These are phyloP conservation scores for Ageneiosus marmoratus DNA, from an alignment of 2,113 vertebrate species.

Conservation along the genomic window DNA sequence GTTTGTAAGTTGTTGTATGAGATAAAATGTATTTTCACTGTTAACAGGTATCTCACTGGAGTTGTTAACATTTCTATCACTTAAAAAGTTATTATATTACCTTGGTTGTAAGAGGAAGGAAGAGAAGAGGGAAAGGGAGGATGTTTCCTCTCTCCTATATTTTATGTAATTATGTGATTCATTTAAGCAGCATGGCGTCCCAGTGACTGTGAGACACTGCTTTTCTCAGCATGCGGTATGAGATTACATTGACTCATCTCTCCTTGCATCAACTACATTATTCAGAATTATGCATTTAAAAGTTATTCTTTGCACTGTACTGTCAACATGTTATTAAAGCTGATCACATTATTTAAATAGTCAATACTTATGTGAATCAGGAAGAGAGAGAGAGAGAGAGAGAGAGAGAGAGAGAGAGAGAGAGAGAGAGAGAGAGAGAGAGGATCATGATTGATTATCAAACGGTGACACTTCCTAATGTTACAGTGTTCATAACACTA, in stretches of 20 bases:
- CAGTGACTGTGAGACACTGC: slow-evolving; percentile 34
- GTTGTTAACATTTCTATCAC: slow-evolving; percentile 16
- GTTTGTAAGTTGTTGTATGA: neutral
- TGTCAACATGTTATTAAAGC: slow-evolving; percentile 15
- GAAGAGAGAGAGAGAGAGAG: slow-evolving; percentile 17
- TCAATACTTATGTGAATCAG: neutral
- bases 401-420: slow-evolving; percentile 26
- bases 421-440: neutral
- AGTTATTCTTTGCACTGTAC: slow-evolving; percentile 4
- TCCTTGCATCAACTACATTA: slow-evolving; percentile 27
- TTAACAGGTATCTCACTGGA: slow-evolving; percentile 26
- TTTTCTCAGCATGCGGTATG: slow-evolving; percentile 30
- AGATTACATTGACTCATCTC: slow-evolving; percentile 40
- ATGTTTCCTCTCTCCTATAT: slow-evolving; percentile 25
- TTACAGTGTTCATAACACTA: neutral
- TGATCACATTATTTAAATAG: slow-evolving; percentile 7
- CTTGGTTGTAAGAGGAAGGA: slow-evolving; percentile 20
- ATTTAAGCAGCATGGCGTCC: slow-evolving; percentile 34
- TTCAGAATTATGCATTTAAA: slow-evolving; percentile 35
- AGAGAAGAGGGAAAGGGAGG: neutral
- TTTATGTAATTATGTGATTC: slow-evolving; percentile 45
- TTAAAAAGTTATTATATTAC: slow-evolving; percentile 28
- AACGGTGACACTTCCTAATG: neutral
- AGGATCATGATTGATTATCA: neutral
- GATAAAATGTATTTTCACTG: neutral